These are phyloP conservation scores for Oreortyx pictus DNA, from an alignment of 2,797 vertebrate genomes.

Conservation along the genomic window DNA sequence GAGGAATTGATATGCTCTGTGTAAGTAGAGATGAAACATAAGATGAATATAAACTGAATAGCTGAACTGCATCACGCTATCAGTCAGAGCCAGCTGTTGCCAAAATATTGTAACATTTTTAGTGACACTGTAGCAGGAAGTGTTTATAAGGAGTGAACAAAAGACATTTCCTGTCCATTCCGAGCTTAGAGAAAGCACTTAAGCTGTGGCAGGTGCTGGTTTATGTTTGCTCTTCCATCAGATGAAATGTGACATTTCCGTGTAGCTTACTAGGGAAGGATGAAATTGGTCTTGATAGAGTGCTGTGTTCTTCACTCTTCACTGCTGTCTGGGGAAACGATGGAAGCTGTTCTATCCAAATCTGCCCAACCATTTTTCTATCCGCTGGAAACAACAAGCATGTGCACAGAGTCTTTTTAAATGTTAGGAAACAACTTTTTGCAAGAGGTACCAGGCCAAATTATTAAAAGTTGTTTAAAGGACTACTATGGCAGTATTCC, in stretches of 20 bases:
- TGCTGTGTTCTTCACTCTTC: accelerated
- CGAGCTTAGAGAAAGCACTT: not conserved
- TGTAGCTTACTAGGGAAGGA: not conserved
- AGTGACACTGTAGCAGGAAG: not conserved
- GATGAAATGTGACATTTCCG: not conserved
- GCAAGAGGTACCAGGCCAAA: not conserved
- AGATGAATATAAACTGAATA: not conserved
- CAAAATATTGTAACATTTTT: not conserved
- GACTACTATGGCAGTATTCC: not conserved
- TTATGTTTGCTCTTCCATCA: not conserved
- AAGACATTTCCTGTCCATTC: not conserved
- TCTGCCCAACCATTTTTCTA: not conserved
- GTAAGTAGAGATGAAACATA: not conserved
- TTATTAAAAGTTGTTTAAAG: not conserved
- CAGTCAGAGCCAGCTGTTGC: not conserved
- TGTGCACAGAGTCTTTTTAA: not conserved
- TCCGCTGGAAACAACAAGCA: not conserved
- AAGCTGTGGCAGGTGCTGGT: not conserved
- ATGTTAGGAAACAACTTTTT: not conserved
- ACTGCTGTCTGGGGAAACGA: not conserved
- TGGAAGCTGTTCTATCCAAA: not conserved
- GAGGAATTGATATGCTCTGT: accelerated
- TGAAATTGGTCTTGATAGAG: not conserved
- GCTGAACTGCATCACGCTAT: not conserved
- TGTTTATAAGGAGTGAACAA: not conserved